These are phyloP conservation scores for Thomomys bottae DNA, from an alignment of 2,113 vertebrate species.

Conservation along the genomic window DNA sequence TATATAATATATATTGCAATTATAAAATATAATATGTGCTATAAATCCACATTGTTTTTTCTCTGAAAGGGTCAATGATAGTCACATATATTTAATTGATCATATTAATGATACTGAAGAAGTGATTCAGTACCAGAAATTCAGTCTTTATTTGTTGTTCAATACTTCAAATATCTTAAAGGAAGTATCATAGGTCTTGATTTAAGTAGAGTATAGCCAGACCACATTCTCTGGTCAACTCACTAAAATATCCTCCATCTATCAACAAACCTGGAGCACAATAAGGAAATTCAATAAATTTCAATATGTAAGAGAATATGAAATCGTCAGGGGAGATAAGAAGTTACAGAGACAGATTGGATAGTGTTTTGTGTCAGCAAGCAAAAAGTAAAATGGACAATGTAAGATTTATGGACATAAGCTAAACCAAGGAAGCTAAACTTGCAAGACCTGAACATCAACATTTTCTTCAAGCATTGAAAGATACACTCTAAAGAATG, in stretches of 20 bases:
- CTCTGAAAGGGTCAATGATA: not conserved
- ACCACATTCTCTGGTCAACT: conserved; percentile 37
- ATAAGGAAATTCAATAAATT: conserved; percentile 64
- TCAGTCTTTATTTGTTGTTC: not conserved
- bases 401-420: conserved; percentile 69
- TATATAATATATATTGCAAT: too few species aligned
- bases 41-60: not conserved
- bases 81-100: not conserved
- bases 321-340: conserved; percentile 61
- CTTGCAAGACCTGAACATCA: conserved; percentile 45
- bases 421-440: conserved; percentile 54
- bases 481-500: conserved; percentile 34
- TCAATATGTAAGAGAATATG: conserved; percentile 67
- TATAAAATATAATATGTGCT: too few species aligned
- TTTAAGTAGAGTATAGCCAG: not conserved
- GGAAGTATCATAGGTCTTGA: conserved; percentile 41
- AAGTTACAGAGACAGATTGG: conserved; percentile 67
- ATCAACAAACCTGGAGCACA: conserved; percentile 42
- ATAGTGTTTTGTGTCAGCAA: conserved; percentile 69
- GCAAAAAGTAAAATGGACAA: conserved; percentile 28
- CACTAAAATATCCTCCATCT: conserved; percentile 57
- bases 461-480: conserved; percentile 72
- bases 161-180: conserved; percentile 28
- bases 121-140: not conserved
- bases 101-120: not conserved